Conservation (phyloP, 2,113 vertebrate genomes). For the Speoplatyrhinus poulsoni region DNA sequence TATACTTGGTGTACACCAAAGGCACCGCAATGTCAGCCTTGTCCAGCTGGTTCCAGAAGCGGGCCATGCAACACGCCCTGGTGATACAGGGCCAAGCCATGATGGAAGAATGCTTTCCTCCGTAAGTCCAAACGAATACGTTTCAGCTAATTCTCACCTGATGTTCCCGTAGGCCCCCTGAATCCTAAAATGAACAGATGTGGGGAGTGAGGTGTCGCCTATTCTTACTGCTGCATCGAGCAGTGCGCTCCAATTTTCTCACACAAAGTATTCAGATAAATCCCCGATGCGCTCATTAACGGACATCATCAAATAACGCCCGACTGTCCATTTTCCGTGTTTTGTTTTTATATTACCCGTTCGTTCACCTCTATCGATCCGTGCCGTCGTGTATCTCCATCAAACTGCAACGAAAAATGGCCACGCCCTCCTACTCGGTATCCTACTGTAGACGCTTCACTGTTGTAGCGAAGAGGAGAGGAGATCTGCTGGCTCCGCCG, state of each 20-base stretch:
- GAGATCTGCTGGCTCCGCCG: constrained; percentile 39
- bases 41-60: constrained; percentile 97
- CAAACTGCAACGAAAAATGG: constrained; percentile 59
- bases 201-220: constrained; percentile 59
- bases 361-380: constrained; percentile 14
- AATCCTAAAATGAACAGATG: background rate
- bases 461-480: constrained; percentile 19
- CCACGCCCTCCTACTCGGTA: constrained; percentile 76
- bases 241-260: constrained; percentile 7
- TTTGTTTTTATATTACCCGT: background rate
- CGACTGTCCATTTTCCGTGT: background rate
- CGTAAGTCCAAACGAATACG: background rate
- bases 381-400: constrained; percentile 40
- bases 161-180: background rate
- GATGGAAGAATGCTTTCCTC: constrained; percentile 38
- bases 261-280: constrained; percentile 15
- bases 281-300: constrained; percentile 34
- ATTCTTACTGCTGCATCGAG: constrained; percentile 13
- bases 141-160: background rate
- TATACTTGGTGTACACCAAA: constrained; percentile 92
- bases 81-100: constrained; percentile 99
- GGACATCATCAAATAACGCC: background rate
- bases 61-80: constrained; percentile 96
- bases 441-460: constrained; percentile 49
- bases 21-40: constrained; percentile 96